Base-by-base conservation (phyloP, 2,797 vertebrate species). In the Rhynchotus rufescens region DNA sequence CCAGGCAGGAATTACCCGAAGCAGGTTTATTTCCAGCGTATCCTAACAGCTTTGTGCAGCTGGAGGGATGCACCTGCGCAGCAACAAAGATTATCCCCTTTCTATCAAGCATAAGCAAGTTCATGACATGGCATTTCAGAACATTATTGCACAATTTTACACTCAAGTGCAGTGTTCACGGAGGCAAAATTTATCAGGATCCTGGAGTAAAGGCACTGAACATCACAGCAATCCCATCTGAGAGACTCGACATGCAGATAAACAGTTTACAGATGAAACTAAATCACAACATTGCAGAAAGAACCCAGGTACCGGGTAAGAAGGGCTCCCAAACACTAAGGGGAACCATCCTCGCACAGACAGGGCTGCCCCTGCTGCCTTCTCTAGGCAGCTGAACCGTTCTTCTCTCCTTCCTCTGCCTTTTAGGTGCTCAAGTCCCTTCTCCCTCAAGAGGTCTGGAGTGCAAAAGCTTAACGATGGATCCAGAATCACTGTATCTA, bases 241-340 rank as follows among this genome's bases (percentile, higher is more conserved):
- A 79, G 42, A 84, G 14, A 11, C 42, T 61, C 75, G 69, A 5
- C 0, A 0, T 11, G 34, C 0, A 45, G 4, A 64, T 38, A 54
- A 86, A 89, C 89, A 52, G 5, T 61, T 84, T n/a, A 12, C 16
- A 84, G 42, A 67, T 12, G 61, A 66, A 89, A 71, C 15, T 56
- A 66, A 76, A 13, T 12, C 60, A 44, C 15, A 44, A 28, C 8
- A 36, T 4, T 28, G 69, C 10, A 76, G 36, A 69, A 64, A 17
- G 12, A 71, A 64, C 49, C 79, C 14, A 82, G 67, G 7, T 80
- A 73, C 16, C 67, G 75, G 75, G 72, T 44, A 83, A 62, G 10
- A 17, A 77, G 71, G 81, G 66, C 26, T 77, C 42, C 4, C 19
- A 79, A 20, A 66, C 10, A 73, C 9, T 15, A 75, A 54, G 10